Conservation (phyloP, 2,888 invertebrate genomes). For the Cantharis nigra region DNA sequence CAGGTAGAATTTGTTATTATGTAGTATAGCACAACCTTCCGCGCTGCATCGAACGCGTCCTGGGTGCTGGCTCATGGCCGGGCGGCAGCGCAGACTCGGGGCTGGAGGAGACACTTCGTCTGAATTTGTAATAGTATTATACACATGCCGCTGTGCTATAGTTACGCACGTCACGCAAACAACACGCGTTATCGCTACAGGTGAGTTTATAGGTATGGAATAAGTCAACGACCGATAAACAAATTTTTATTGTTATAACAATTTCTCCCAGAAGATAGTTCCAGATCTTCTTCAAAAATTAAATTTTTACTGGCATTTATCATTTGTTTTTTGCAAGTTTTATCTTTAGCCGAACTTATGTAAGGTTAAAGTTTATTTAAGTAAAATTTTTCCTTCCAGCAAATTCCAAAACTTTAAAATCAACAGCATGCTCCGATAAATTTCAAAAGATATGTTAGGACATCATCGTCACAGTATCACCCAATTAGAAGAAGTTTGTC, state of each 20-base stretch:
- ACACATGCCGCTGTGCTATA: constrained; percentile 60
- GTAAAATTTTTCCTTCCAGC: neutral
- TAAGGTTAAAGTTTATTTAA: neutral
- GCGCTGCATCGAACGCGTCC: constrained; percentile 51
- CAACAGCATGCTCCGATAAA: constrained; percentile 6
- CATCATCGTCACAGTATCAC: constrained; percentile 24
- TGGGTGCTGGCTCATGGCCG: constrained; percentile 45
- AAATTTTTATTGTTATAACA: neutral
- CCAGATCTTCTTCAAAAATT: neutral
- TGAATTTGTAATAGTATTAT: constrained; percentile 55
- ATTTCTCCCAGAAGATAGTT: neutral
- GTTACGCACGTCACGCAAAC: constrained; percentile 58
- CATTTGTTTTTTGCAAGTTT: neutral
- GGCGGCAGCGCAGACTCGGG: constrained; percentile 42
- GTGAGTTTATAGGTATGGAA: constrained; percentile 49
- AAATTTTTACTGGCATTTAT: neutral
- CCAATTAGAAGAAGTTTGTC: constrained; percentile 15
- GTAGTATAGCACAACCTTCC: constrained; percentile 39
- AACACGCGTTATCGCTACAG: constrained; percentile 54
- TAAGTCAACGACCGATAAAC: constrained; percentile 49
- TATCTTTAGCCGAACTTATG: neutral
- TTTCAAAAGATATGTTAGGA: constrained; percentile 15
- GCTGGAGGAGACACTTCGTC: constrained; percentile 54
- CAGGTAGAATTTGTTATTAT: constrained; percentile 27
- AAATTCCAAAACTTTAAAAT: constrained; percentile 10